phyloP scores from a whole-genome alignment of 1,140 invertebrate genomes.

The Galleria mellonella region DNA sequence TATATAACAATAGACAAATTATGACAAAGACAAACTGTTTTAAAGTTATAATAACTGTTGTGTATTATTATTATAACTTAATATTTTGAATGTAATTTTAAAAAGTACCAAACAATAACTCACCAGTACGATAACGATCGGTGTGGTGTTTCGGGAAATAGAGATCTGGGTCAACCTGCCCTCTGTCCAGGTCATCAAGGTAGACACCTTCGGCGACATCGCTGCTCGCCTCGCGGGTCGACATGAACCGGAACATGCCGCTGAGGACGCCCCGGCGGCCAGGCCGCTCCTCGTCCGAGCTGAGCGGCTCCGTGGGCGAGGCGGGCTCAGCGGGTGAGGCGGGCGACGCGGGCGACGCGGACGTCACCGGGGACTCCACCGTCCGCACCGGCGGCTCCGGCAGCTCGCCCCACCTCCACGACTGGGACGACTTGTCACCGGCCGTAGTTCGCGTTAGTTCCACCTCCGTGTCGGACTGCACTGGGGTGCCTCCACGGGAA shows the following conservation, averaged over 20 bases:
- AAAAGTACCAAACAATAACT: neutral
- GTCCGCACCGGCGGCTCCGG: slow-evolving; percentile 77
- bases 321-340: slow-evolving; percentile 35
- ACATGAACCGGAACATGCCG: slow-evolving; percentile 95
- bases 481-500: slow-evolving; percentile 85
- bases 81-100: neutral
- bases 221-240: slow-evolving; percentile 79
- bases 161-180: slow-evolving; percentile 92
- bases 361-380: slow-evolving; percentile 17
- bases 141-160: slow-evolving; percentile 84
- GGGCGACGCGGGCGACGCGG: slow-evolving; percentile 30
- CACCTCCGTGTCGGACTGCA: slow-evolving; percentile 95
- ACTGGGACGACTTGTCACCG: slow-evolving; percentile 77
- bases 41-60: no score
- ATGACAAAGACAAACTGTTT: neutral
- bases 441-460: slow-evolving; percentile 84
- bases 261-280: slow-evolving; percentile 79
- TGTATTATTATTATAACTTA: no score
- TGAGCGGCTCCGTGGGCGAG: slow-evolving; percentile 52
- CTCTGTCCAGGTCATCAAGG: slow-evolving; percentile 92
- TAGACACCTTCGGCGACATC: slow-evolving; percentile 87
- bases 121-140: slow-evolving; percentile 50
- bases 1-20: neutral
- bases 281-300: slow-evolving; percentile 58
- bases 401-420: slow-evolving; percentile 98